Conservation (phyloP, 2,113 vertebrate species). For the Dissostichus mawsoni region DNA sequence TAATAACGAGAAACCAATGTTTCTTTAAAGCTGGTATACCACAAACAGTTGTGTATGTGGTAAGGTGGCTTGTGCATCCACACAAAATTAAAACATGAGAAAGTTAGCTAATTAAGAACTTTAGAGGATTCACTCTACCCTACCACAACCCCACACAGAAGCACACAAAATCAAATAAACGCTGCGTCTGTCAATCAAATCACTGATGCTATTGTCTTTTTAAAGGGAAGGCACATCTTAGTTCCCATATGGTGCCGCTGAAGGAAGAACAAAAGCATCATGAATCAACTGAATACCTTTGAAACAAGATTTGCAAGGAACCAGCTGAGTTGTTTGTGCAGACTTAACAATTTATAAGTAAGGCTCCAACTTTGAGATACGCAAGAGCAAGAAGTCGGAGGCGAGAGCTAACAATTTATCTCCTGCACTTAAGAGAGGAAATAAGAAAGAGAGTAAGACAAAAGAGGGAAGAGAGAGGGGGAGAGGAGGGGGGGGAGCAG, state of each 20-base stretch:
- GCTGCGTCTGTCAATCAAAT: constrained; percentile 73
- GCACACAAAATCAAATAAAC: constrained; percentile 59
- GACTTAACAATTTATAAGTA: constrained; percentile 60
- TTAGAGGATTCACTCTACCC: constrained; percentile 54
- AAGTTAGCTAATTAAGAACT: constrained; percentile 74
- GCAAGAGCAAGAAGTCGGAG: constrained; percentile 39
- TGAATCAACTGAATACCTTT: constrained; percentile 71
- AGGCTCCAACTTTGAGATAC: constrained; percentile 62
- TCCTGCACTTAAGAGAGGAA: constrained; percentile 45
- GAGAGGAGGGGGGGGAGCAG: not conserved
- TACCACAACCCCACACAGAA: constrained; percentile 49
- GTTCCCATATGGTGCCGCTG: constrained; percentile 68
- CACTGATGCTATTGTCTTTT: constrained; percentile 63
- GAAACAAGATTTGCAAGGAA: constrained; percentile 74
- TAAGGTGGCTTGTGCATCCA: constrained; percentile 5
- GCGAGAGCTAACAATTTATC: constrained; percentile 56
- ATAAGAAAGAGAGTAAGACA: constrained; percentile 28
- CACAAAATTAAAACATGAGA: constrained; percentile 51
- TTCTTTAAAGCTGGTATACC: constrained; percentile 34
- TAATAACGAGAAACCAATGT: constrained; percentile 14
- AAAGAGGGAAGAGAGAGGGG: constrained; percentile 1
- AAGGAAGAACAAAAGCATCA: constrained; percentile 72
- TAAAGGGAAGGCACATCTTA: constrained; percentile 67
- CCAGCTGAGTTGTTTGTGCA: constrained; percentile 62
- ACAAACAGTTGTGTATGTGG: constrained; percentile 5